These are phyloP conservation scores for Menidia menidia DNA, from an alignment of 2,797 vertebrate species.

Conservation along the genomic window DNA sequence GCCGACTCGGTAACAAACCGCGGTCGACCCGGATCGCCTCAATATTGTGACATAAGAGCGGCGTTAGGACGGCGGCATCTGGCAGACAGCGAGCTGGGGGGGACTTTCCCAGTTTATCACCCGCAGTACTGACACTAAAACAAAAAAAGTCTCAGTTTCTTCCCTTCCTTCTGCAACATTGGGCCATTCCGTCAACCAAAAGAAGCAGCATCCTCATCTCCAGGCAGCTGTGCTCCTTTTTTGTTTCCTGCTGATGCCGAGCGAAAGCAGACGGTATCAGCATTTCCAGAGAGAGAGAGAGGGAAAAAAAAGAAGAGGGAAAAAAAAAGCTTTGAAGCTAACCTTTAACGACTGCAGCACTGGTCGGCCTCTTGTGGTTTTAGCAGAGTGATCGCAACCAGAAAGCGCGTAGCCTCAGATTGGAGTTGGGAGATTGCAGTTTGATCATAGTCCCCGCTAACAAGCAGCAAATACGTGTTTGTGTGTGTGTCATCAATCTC, in stretches of 20 bases:
- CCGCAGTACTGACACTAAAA: neutral
- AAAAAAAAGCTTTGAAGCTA: slow-evolving; percentile 28
- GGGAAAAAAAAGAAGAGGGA: too few relatives aligned
- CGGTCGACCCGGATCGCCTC: slow-evolving; percentile 56
- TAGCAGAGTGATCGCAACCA: slow-evolving; percentile 31
- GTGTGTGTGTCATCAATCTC: slow-evolving; percentile 37
- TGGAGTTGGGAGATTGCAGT: too few relatives aligned
- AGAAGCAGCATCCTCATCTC: slow-evolving; percentile 8
- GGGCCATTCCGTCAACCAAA: neutral
- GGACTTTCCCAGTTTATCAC: slow-evolving; percentile 2
- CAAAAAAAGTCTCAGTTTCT: neutral
- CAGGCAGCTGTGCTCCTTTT: neutral
- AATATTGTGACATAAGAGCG: slow-evolving; percentile 52
- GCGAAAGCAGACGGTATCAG: slow-evolving; percentile 11
- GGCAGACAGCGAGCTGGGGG: slow-evolving; percentile 9
- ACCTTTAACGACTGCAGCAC: slow-evolving; percentile 30
- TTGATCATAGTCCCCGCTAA: slow-evolving; percentile 7
- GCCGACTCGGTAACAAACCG: slow-evolving; percentile 58
- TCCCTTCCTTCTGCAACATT: neutral
- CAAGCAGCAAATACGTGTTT: slow-evolving; percentile 20
- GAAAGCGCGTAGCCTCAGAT: slow-evolving; percentile 17
- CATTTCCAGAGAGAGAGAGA: neutral
- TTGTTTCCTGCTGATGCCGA: neutral
- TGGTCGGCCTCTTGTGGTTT: slow-evolving; percentile 31
- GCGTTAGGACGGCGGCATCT: slow-evolving; percentile 14